phyloP scores from a whole-genome alignment of 2,888 invertebrate genomes.

The Prostheceraeus crozeri region DNA sequence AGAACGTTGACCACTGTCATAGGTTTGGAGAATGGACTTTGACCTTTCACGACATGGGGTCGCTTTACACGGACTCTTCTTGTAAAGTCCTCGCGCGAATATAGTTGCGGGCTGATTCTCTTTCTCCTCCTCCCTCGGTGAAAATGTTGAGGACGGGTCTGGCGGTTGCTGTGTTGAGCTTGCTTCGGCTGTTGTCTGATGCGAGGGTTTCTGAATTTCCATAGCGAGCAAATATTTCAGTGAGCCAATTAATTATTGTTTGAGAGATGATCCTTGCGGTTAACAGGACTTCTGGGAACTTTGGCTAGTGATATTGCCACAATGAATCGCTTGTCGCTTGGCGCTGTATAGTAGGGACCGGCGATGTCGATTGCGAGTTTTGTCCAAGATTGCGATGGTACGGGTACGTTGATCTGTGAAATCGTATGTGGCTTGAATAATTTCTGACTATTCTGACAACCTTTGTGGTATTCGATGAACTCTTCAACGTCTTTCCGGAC shows the following conservation, averaged over 20 bases:
- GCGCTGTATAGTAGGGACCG: neutral
- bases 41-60: constrained; percentile 1
- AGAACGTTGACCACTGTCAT: neutral
- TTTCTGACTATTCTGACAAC: constrained; percentile 25
- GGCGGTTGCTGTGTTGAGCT: neutral
- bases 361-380: constrained; percentile 29
- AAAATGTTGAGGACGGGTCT: neutral
- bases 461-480: constrained; percentile 15
- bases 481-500: constrained; percentile 26
- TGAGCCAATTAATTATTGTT: constrained; percentile 24
- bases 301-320: constrained; percentile 7
- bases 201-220: constrained; percentile 44
- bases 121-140: neutral
- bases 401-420: neutral
- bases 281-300: constrained; percentile 11
- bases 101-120: neutral
- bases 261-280: neutral
- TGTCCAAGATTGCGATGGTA: constrained; percentile 16
- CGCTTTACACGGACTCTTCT: constrained; percentile 7
- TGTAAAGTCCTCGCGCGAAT: neutral
- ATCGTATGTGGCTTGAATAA: neutral
- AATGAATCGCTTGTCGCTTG: neutral
- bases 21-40: constrained; percentile 8
- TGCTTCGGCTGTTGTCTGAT: too few relatives aligned
- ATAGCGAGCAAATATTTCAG: constrained; percentile 41